Conservation (phyloP, 2,797 vertebrate species). For the Rhabdomys pumilio region DNA sequence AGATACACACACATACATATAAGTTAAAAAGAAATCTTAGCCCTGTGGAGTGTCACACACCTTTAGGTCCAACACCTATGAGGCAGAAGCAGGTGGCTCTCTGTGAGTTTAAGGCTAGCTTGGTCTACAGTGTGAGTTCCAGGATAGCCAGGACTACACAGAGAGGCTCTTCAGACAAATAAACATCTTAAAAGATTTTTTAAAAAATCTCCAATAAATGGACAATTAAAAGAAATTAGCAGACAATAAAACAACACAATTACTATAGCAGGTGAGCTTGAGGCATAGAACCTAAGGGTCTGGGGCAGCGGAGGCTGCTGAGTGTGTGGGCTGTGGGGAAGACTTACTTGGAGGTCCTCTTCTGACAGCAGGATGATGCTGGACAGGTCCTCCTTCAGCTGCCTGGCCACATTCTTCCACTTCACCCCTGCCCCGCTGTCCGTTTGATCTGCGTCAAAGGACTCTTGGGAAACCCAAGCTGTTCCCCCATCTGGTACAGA, state of each 20-base stretch:
- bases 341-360: conserved; percentile 93
- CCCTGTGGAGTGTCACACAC: accelerated
- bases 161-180: background rate
- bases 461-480: conserved; percentile 90
- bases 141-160: background rate
- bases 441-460: conserved; percentile 88
- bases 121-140: background rate
- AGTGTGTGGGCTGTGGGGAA: accelerated
- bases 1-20: background rate
- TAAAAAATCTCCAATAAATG: background rate
- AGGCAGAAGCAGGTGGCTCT: background rate
- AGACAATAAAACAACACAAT: background rate
- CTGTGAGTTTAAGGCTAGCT: background rate
- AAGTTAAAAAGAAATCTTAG: background rate
- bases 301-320: accelerated
- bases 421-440: conserved; percentile 83
- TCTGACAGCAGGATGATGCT: conserved; percentile 96
- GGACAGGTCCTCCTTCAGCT: conserved; percentile 93
- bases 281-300: accelerated
- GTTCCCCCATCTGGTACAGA: conserved; percentile 91
- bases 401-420: conserved; percentile 93
- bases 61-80: background rate
- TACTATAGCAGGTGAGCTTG: background rate
- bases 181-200: background rate
- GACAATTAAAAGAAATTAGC: background rate